Evolutionary conservation across 2,888 invertebrate genomes (phyloP), one percentile per base, ranked within the genome.

Genomic region (Drosophila meridiana): DNA sequence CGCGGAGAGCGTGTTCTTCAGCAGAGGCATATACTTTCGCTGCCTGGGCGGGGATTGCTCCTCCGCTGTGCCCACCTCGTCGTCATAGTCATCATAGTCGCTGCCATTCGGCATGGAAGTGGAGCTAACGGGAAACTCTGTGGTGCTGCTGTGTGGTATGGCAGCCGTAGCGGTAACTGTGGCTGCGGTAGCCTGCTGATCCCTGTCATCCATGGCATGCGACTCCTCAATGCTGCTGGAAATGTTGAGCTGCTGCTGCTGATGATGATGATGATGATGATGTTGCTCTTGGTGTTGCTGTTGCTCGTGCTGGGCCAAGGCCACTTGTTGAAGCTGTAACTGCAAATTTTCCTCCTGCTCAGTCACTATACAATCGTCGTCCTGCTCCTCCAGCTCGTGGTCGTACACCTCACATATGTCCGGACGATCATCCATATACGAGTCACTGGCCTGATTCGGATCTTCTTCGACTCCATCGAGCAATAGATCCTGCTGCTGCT

Each of bases 121-220:
- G 4, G 92, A 92, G 40, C 92, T 93, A 0, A 92, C 91, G 7
- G 92, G 92, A 73, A 93, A 92, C 52, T 93, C 92, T 40, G 92
- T 93, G 6, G 92, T 92, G 36, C 92, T 91, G n/a, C 92, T 92
- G 26, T 78, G 86, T 2, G 60, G 53, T 20, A 57, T 59, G 63
- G 30, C 64, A 61, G 36, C 43, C 32, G 56, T 28, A 40, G 40
- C 30, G 34, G 55, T 36, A 48, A 52, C 32, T 30, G 28, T 63
- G 55, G 32, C 43, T 38, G 48, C 45, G 20, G 62, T 30, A 20
- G 56, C 60, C 11, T 43, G 48, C 7, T 60, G 62, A n/a, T 65
- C 28, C 4, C 26, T 20, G 3, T 32, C 38, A 13, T 38, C 38
- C 11, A 13, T n/a, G 9, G 32, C 20, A 26, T 67, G 32, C 40